A percentile compares a stretch with the other conserved stretches of the same genome.
Conservation (phyloP, 2,888 invertebrate species). For the Luperina testacea region DNA sequence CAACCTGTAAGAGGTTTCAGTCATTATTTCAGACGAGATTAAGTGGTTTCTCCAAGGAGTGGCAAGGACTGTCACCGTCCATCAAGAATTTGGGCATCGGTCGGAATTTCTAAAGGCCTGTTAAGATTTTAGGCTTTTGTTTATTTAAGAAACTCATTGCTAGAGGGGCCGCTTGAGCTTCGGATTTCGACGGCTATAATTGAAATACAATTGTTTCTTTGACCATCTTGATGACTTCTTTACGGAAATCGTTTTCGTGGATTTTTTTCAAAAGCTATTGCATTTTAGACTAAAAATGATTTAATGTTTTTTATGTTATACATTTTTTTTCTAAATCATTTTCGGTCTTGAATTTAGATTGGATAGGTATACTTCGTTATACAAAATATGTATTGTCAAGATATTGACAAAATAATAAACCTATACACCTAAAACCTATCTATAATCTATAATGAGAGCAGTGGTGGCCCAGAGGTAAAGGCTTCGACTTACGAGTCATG, state of each 20-base stretch:
- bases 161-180: constrained; percentile 39
- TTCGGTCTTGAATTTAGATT: neutral
- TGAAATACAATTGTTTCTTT: constrained; percentile 38
- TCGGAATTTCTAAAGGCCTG: constrained; percentile 57
- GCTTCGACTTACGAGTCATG: too few species aligned
- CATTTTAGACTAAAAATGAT: neutral
- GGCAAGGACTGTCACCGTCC: constrained; percentile 67
- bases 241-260: neutral
- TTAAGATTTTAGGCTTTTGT: constrained; percentile 61
- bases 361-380: neutral
- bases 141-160: constrained; percentile 55
- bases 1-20: constrained; percentile 64
- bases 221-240: constrained; percentile 6
- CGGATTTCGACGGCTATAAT: constrained; percentile 39
- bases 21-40: constrained; percentile 74
- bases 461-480: too few species aligned
- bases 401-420: neutral
- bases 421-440: too few species aligned
- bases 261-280: neutral
- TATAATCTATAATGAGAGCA: too few species aligned
- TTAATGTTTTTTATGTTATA: neutral
- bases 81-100: constrained; percentile 64
- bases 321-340: neutral
- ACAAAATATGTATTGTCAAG: neutral
- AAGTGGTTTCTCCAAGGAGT: constrained; percentile 67